These are phyloP conservation scores for Platanista minor DNA, from an alignment of 2,113 vertebrate species.

Conservation along the genomic window DNA sequence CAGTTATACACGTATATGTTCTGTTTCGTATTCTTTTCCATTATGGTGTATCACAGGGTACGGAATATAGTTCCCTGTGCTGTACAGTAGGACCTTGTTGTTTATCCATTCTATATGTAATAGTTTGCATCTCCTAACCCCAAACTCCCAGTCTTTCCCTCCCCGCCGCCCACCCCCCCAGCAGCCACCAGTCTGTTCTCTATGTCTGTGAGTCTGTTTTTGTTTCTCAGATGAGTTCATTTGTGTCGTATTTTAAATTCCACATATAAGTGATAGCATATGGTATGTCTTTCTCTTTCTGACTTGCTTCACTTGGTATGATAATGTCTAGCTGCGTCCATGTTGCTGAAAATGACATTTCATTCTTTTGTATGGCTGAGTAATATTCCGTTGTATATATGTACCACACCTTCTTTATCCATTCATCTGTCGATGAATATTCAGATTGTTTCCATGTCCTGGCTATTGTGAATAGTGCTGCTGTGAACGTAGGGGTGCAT, in stretches of 20 bases:
- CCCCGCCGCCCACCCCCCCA: neutral
- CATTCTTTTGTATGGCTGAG: neutral
- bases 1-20: rapidly evolving
- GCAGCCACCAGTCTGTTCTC: neutral
- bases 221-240: neutral
- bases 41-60: neutral
- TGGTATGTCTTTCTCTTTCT: neutral
- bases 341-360: neutral
- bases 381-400: neutral
- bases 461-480: no score
- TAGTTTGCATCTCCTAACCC: neutral
- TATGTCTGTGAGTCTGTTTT: neutral
- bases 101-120: neutral
- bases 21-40: neutral
- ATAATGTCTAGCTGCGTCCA: neutral
- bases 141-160: no score
- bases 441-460: no score
- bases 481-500: no score
- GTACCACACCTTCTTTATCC: no score
- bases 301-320: neutral
- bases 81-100: neutral
- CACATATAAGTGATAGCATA: neutral
- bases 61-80: neutral
- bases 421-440: no score
- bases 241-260: neutral